These are phyloP conservation scores for Neofelis nebulosa DNA, from an alignment of 2,113 vertebrate species.

Conservation along the genomic window DNA sequence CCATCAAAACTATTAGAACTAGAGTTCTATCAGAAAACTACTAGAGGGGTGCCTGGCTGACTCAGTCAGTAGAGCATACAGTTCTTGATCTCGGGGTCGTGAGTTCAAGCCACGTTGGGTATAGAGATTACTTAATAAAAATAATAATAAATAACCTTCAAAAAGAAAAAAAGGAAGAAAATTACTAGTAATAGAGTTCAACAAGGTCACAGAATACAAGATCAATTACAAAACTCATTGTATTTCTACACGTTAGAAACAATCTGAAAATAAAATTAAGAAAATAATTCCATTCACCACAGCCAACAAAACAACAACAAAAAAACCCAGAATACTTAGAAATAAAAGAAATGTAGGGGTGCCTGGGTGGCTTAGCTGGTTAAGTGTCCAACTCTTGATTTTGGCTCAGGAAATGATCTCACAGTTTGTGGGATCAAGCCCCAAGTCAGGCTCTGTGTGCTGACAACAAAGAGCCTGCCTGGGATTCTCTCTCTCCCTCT, in stretches of 20 bases:
- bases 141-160: neutral
- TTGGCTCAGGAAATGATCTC: too few relatives aligned
- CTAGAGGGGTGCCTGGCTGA: neutral
- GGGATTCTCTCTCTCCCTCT: too few relatives aligned
- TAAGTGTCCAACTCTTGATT: too few relatives aligned
- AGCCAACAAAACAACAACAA: neutral
- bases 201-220: neutral
- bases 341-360: neutral
- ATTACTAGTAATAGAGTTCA: neutral
- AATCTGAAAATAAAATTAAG: conserved; percentile 23
- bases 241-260: neutral
- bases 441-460: too few relatives aligned
- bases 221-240: neutral
- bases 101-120: neutral
- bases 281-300: neutral
- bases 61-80: neutral
- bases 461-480: too few relatives aligned
- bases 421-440: too few relatives aligned
- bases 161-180: neutral
- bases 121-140: neutral
- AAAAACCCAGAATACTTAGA: neutral
- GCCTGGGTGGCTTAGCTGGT: too few relatives aligned
- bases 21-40: neutral
- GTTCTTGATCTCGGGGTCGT: neutral
- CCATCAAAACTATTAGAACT: neutral